A percentile compares a stretch with the other conserved stretches of the same genome.
Conservation (phyloP, 2,113 vertebrate genomes). For the Salvelinus fontinalis region DNA sequence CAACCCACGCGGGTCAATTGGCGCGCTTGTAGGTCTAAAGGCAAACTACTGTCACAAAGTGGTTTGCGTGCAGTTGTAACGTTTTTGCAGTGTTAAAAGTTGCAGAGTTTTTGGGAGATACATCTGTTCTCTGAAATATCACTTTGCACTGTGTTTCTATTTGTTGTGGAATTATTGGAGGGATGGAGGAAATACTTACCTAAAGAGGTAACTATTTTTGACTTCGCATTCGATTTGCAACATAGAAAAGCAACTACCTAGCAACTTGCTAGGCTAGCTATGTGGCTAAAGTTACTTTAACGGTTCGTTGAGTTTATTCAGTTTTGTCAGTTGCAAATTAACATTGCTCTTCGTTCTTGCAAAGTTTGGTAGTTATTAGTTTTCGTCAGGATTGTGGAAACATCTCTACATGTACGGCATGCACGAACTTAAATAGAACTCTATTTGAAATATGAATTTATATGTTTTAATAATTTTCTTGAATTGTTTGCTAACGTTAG, state of each 20-base stretch:
- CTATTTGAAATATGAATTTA: not conserved
- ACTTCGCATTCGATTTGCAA: conserved; percentile 44
- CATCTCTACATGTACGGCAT: not conserved
- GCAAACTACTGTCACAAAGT: conserved; percentile 76
- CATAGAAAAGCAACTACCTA: conserved; percentile 51
- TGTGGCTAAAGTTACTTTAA: conserved; percentile 38
- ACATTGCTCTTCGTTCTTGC: no score
- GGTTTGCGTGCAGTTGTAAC: conserved; percentile 68
- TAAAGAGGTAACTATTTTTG: conserved; percentile 54
- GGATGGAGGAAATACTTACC: conserved; percentile 46
- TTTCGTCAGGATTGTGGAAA: not conserved
- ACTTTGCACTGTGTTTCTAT: conserved; percentile 8
- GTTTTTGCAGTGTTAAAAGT: conserved; percentile 68
- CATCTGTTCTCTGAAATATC: conserved; percentile 3
- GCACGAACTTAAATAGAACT: not conserved
- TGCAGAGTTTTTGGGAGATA: conserved; percentile 68
- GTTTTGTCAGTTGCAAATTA: not conserved
- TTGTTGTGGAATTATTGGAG: not conserved
- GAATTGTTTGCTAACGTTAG: not conserved
- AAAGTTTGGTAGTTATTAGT: not conserved
- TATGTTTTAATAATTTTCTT: not conserved
- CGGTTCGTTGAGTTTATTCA: conserved; percentile 57
- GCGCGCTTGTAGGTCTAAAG: conserved; percentile 53
- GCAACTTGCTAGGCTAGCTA: conserved; percentile 22
- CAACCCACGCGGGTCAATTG: conserved; percentile 23